A percentile compares a stretch with the other conserved stretches of the same genome.
Evolutionary conservation across 2,797 vertebrate genomes (phyloP).

Genomic region (Ctenochaetus hawaiiensis): DNA sequence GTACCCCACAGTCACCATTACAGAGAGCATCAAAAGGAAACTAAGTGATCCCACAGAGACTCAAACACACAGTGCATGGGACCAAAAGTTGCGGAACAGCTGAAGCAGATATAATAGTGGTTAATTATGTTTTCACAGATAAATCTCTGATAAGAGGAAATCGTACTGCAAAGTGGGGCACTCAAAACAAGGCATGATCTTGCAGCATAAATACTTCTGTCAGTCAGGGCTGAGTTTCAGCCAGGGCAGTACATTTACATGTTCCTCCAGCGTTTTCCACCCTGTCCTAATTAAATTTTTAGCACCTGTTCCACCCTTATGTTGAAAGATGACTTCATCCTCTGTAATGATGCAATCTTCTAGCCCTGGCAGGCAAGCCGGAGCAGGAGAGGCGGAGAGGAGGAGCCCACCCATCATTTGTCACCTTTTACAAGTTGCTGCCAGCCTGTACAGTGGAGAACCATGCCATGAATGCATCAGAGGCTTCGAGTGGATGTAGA

Average conservation of each 20-base stretch:
- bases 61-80: conserved; percentile 12
- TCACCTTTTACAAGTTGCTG: conserved; percentile 78
- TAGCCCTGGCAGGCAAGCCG: conserved; percentile 75
- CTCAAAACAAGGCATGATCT: conserved; percentile 5
- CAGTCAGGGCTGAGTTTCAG: conserved; percentile 42
- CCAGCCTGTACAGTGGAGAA: conserved; percentile 61
- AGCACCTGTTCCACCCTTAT: conserved; percentile 82
- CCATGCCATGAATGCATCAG: conserved; percentile 49
- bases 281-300: conserved; percentile 81
- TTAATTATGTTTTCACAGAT: conserved; percentile 45
- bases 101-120: conserved; percentile 27
- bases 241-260: conserved; percentile 64
- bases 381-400: conserved; percentile 51
- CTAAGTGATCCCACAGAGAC: conserved; percentile 49
- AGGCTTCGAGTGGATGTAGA: conserved; percentile 10
- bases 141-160: conserved; percentile 23
- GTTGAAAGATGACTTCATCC: conserved; percentile 88
- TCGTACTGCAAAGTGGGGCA: conserved; percentile 14
- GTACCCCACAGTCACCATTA: conserved; percentile 29
- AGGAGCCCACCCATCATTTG: conserved; percentile 76
- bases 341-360: conserved; percentile 84
- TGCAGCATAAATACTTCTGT: conserved; percentile 37
- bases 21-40: conserved; percentile 38
- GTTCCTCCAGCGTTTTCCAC: conserved; percentile 60
- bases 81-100: conserved; percentile 32